Base-by-base conservation (phyloP, 2,113 vertebrate genomes). In the Periophthalmodon schlosseri region DNA sequence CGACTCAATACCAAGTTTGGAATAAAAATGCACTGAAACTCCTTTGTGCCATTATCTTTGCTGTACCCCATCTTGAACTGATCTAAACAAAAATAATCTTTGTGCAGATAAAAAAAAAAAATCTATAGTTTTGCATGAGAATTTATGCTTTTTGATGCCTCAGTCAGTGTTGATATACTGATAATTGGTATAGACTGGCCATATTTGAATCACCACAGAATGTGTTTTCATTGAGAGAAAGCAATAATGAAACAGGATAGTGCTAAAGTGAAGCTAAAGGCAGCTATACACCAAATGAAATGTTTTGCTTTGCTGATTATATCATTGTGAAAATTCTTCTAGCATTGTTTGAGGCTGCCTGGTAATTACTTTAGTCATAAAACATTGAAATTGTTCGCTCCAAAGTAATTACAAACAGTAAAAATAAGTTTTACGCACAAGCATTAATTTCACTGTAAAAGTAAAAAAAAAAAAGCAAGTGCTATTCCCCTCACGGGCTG, bases 121-220 rank as follows among this genome's bases (percentile, higher is more conserved):
- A 7, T 39, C 36, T 2, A 44, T 44, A 11, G 6, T 10, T 44
- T 10, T 10, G 8, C 39, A 10, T 10, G 39, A 44, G 39, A 44
- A 44, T 9, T 44, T 9, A 44, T 44, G 9, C 39, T 44, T 44
- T 44, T 44, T 44, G 7, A 44, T 44, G 9, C 9, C 39, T 10
- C 9, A 10, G 10, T 44, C 39, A 44, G 39, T 44, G 9, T 44
- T 10, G 10, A 44, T 44, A 9, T 44, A 44, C 9, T 44, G 39
- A 44, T 44, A 10, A 44, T 10, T 44, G 9, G 0, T 0, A 14
- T 20, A 52, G 50, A 18, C 4, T 20, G 20, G 49, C 16, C 50
- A 2, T 20, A 69, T 84, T 77, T 84, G 58, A 28, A 46, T 34
- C 64, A 14, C 15, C 23, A 76, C 72, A 23, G 14, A 69, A 80